These are phyloP conservation scores for Mohoua ochrocephala DNA, from an alignment of 2,113 vertebrate species.

Conservation along the genomic window DNA sequence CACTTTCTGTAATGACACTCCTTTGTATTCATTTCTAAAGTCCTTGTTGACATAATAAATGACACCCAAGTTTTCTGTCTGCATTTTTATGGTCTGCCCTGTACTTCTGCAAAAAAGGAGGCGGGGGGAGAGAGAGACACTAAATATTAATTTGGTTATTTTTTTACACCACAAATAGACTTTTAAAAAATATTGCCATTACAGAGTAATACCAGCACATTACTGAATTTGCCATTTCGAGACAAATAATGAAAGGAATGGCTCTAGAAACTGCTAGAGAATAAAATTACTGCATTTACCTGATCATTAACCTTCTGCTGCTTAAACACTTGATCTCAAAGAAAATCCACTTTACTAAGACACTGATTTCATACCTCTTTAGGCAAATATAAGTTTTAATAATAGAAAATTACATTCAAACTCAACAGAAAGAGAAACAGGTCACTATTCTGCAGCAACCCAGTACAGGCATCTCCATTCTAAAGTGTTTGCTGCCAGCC, in stretches of 20 bases:
- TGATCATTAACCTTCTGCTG: background rate
- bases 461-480: background rate
- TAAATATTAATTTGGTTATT: background rate
- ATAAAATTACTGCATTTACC: background rate
- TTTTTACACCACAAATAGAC: background rate
- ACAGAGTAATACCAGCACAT: background rate
- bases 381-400: background rate
- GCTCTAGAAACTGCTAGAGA: background rate
- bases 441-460: background rate
- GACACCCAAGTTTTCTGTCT: slow-evolving; percentile 89
- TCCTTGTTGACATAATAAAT: slow-evolving; percentile 91
- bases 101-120: slow-evolving; percentile 77
- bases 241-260: background rate
- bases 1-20: slow-evolving; percentile 85
- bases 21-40: slow-evolving; percentile 93
- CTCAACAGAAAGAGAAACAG: background rate
- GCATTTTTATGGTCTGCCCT: slow-evolving; percentile 88
- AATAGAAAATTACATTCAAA: background rate
- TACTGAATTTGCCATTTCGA: background rate
- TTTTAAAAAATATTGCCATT: background rate
- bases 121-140: background rate
- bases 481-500: background rate
- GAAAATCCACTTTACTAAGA: background rate
- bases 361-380: background rate
- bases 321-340: background rate